Evolutionary conservation across 2,888 invertebrate species (phyloP), one percentile per base, ranked within the genome.

Genomic region (Phortica magna): DNA sequence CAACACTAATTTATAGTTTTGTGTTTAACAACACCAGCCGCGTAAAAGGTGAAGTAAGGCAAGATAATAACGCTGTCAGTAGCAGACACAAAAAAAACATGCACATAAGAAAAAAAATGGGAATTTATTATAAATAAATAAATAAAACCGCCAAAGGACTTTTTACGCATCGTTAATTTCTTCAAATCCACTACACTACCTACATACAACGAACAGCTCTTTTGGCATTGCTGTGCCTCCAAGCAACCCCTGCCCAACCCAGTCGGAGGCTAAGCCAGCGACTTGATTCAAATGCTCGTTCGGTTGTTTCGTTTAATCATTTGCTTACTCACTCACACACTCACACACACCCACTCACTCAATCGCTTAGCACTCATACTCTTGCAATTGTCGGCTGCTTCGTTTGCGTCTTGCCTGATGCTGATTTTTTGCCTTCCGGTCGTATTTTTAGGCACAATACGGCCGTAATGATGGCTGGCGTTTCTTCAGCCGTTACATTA

Each of bases 91-190:
- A 6, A 41, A 48, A n/a, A 39, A 67, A 14, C 7, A 65, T 14
- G 14, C 12, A 48, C 14, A 65, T 70, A 43, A 43, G 43, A 70
- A 14, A 7, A 65, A 65, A 14, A 31, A 9, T 65, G 17, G 7
- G 6, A 65, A 76, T 72, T 75, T 75, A 73, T 17, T 19, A 78
- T 77, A 77, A 76, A 80, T 77, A 76, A 74, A 57, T 57, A 80
- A 79, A 80, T 59, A 2, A 85, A 79, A 80, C 75, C 78, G 79
- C 76, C 78, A 73, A 77, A 83, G 81, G 80, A 83, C 83, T 84
- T 87, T 87, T 87, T 84, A 86, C 89, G 89, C 87, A 84, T 87
- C 87, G 87, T 87, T 87, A 87, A 87, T 89, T n/a, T n/a, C 42
- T 31, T 67, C 48, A 17, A 31, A 22, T 41, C 48, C 39, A 17